Evolutionary conservation across 2,113 vertebrate species (phyloP).

Genomic region (Tragelaphus buxtoni): DNA sequence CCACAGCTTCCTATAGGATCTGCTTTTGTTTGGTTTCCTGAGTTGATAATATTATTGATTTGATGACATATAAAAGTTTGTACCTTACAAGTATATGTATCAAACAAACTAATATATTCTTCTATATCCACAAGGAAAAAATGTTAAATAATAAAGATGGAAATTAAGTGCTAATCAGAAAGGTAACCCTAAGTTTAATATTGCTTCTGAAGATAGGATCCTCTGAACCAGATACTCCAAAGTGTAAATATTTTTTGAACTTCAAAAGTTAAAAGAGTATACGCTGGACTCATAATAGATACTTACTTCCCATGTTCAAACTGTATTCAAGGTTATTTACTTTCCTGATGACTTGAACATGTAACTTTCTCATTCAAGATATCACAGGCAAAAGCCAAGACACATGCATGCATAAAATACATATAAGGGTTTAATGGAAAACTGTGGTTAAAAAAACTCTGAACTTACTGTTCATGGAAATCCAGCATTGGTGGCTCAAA

Average conservation of each 20-base stretch:
- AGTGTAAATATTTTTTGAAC: background rate
- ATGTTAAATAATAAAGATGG: background rate
- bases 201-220: background rate
- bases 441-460: background rate
- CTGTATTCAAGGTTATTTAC: background rate
- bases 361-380: background rate
- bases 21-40: background rate
- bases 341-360: background rate
- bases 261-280: background rate
- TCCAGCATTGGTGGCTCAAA: constrained; percentile 99
- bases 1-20: background rate
- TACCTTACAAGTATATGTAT: background rate
- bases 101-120: background rate
- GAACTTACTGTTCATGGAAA: constrained; percentile 97
- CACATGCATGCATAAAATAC: background rate
- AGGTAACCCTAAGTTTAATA: background rate
- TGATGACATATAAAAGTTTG: background rate
- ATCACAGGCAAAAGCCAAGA: background rate
- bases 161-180: constrained; percentile 14
- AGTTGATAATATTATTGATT: background rate
- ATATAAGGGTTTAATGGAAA: background rate
- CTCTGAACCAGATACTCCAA: background rate
- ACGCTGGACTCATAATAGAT: background rate
- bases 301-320: background rate
- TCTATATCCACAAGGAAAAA: background rate